Conservation (phyloP, 2,113 vertebrate species). For the Nibea coibor region DNA sequence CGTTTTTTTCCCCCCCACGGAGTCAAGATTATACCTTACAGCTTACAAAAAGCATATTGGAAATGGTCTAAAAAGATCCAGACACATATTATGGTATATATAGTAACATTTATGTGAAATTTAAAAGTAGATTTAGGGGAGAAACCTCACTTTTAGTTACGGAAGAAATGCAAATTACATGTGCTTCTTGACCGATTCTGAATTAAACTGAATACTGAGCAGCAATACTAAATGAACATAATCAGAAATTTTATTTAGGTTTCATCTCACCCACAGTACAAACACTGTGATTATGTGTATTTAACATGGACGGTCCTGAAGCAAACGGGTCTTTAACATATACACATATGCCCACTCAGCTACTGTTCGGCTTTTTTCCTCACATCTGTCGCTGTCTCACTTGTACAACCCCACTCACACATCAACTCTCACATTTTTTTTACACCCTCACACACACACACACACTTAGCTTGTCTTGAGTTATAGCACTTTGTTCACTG, state of each 20-base stretch:
- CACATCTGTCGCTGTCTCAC: constrained; percentile 24
- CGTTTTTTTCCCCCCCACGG: no score
- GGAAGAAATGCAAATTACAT: no score
- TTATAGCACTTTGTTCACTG: constrained; percentile 60
- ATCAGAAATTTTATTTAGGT: neutral
- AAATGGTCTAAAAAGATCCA: neutral
- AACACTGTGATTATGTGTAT: neutral
- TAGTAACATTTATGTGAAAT: no score
- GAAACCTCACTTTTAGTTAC: no score
- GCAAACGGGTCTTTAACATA: neutral
- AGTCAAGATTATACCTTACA: no score
- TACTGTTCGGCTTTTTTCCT: neutral
- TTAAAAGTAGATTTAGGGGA: no score
- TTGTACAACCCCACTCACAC: neutral
- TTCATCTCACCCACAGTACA: neutral
- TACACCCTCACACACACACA: constrained; percentile 5
- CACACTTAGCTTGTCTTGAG: constrained; percentile 25
- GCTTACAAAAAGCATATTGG: no score
- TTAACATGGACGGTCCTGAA: neutral
- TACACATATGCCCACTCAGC: neutral
- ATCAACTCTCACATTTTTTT: neutral
- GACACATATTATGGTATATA: no score
- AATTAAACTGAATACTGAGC: no score
- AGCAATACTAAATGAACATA: no score
- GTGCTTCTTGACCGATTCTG: no score